A percentile compares a stretch with the other conserved stretches of the same genome.
These are phyloP conservation scores for Ispidina lecontei DNA, from an alignment of 2,797 vertebrate genomes.

Conservation along the genomic window DNA sequence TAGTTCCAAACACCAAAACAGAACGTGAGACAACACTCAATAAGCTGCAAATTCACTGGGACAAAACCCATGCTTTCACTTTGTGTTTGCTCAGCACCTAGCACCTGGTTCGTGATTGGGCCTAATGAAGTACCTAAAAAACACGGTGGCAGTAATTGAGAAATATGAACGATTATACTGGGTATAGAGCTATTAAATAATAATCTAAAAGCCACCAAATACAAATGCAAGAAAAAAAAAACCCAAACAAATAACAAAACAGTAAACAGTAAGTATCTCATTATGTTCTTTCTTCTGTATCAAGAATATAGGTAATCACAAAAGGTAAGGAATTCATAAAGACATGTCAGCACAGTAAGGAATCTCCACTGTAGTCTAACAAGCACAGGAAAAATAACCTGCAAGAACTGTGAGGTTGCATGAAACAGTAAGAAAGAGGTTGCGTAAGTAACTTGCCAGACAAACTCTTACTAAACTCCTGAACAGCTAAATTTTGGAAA, in stretches of 20 bases:
- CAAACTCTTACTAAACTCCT: background rate
- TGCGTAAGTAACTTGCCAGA: background rate
- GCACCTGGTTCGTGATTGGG: background rate
- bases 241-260: background rate
- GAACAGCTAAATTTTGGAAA: background rate
- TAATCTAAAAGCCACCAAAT: background rate
- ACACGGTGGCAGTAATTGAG: background rate
- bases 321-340: background rate
- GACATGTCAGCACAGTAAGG: background rate
- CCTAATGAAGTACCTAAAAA: background rate
- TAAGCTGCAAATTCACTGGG: background rate
- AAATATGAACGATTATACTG: background rate
- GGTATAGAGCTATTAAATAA: background rate
- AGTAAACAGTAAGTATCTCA: background rate
- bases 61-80: background rate
- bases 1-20: background rate
- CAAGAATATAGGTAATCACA: background rate
- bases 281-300: background rate
- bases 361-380: background rate
- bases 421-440: background rate
- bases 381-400: background rate
- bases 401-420: background rate
- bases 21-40: rapidly evolving
- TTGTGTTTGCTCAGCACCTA: background rate
- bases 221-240: background rate